Conservation (phyloP, 2,888 invertebrate genomes). For the Euplagia quadripunctaria region DNA sequence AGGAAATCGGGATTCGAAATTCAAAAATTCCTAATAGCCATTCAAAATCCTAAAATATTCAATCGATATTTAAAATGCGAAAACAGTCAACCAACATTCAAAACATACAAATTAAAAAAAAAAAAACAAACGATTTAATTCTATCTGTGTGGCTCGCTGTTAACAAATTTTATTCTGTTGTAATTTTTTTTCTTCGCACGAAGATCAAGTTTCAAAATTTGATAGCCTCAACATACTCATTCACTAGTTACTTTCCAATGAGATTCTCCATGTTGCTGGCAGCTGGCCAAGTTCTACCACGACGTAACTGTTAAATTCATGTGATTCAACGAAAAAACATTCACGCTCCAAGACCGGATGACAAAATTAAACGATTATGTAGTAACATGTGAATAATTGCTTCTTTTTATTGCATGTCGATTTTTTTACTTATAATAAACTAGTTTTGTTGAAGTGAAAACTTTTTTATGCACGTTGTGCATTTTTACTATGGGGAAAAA, state of each 20-base stretch:
- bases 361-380: slow-evolving; percentile 16
- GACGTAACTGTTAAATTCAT: slow-evolving; percentile 10
- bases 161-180: too few species aligned
- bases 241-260: slow-evolving; percentile 15
- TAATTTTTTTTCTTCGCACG: neutral
- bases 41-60: too few species aligned
- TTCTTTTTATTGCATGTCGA: neutral
- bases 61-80: too few species aligned
- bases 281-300: slow-evolving; percentile 1
- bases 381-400: neutral
- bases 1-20: too few species aligned
- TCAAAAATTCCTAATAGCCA: too few species aligned
- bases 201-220: slow-evolving; percentile 13
- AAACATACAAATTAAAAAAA: too few species aligned
- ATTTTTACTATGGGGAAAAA: too few species aligned
- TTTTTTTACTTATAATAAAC: neutral
- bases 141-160: too few species aligned
- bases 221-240: slow-evolving; percentile 14
- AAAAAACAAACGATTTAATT: too few species aligned
- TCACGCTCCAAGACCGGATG: slow-evolving; percentile 9
- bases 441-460: too few species aligned
- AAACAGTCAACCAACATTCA: too few species aligned
- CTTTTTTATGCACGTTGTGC: too few species aligned
- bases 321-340: slow-evolving; percentile 22
- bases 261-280: slow-evolving; percentile 9